Evolutionary conservation across 2,888 invertebrate genomes (phyloP), one percentile per base, ranked within the genome.

Genomic region (Oithona nana): DNA sequence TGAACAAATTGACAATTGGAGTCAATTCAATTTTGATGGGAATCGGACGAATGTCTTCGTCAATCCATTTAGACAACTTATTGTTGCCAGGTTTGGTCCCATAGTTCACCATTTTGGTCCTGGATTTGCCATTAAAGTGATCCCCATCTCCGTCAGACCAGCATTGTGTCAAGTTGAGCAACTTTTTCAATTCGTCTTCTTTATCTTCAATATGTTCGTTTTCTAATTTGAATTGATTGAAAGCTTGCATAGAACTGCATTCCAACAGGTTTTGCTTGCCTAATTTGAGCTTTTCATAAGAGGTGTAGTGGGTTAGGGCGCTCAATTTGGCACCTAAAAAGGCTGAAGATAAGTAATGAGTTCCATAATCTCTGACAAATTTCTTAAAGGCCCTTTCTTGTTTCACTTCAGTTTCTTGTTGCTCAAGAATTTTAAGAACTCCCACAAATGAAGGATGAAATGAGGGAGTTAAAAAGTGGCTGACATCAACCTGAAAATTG

Each of bases 11-110:
- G 50, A 59, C 49, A 28, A 59, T 59, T 24, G 59, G 59, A 22
- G 59, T 48, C 22, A 59, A 26, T 26, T 59, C 48, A 48, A 48
- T 50, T n/a, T 59, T 59, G 59, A 59, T 59, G 8, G 59, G 59
- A 49, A 59, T 48, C 1, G 49, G 24, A 20, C 13, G n/a, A 20
- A 29, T 57, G 8, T 50, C 49, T 50, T 50, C 49, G 16, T 59
- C 59, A 26, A 11, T 13, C 59, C 59, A 59, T 49, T 48, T 49
- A 4, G 39, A 39, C 1, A 59, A 26, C 16, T 49, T 50, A 1
- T 48, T 26, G 16, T 20, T 26, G 13, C 26, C 26, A 3, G 54
- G 54, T 26, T 54, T 54, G 8, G 8, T 16, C 13, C 54, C 26
- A 26, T 24, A 54, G 11, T 20, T 54, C 16, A 26, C 26, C 6